Base-by-base conservation (phyloP, 92 coral and sea anemone genomes). In the Metridium senile region DNA sequence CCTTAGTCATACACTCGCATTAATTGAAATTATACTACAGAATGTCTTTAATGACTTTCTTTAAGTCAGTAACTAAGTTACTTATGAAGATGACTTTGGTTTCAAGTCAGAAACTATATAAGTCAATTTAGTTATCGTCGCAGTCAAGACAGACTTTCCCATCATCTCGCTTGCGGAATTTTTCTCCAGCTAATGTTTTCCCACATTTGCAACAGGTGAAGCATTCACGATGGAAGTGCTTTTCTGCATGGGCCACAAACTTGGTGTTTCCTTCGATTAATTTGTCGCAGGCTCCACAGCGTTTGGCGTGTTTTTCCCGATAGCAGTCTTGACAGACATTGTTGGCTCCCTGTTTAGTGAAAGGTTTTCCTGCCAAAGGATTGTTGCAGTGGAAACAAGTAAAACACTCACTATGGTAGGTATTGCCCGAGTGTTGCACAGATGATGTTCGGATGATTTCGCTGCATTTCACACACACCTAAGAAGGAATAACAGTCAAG, bases 261-360 rank as follows among this genome's bases (percentile, higher is more conserved):
- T 94, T 94, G 88, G 93, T 92, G 71, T 90, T 94, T 32, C 97
- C 97, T 71, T 94, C 98, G 33, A 94, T 94, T 59, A 92, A 84
- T 34, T 92, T 66, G 53, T 81, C 74, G 68, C 98, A 94, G 19
- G 74, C 65, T 25, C 89, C 97, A 75, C 98, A 94, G 33, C 84
- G 82, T 81, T 92, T 94, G 63, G 98, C 98, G 52, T 82, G 89
- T 72, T 84, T 88, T 29, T 76, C 87, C 39, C 98, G 92, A 84
- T 94, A 94, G 88, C 98, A 94, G 28, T 84, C 82, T 63, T 94
- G 93, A 51, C 98, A 94, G 66, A 94, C 90, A 33, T 84, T 86
- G 58, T 82, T 75, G 39, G 95, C 93, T 53, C 88, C 98, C 59
- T 92, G 91, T 76, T 94, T 94, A 69, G 97, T 93, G 82, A 94